A percentile compares a stretch with the other conserved stretches of the same genome.
These are phyloP conservation scores for Oreonectes daqikongensis DNA, from an alignment of 2,797 vertebrate species.

Conservation along the genomic window DNA sequence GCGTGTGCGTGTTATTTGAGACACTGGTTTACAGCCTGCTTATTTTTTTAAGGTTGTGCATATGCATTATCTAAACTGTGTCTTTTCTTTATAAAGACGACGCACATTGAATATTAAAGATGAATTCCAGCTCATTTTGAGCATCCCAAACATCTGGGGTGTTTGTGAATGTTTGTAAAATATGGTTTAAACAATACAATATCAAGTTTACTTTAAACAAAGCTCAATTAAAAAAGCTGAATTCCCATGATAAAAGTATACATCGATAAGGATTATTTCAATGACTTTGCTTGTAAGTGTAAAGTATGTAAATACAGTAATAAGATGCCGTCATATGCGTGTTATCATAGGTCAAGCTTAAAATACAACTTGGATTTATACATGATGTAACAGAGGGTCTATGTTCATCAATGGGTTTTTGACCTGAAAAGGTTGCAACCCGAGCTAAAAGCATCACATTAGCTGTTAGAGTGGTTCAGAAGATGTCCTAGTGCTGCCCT, in stretches of 20 bases:
- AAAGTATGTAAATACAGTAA: too few species aligned
- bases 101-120: background rate
- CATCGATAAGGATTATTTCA: too few species aligned
- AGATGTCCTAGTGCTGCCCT: constrained; percentile 33
- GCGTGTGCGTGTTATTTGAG: constrained; percentile 47
- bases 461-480: background rate
- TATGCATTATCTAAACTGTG: constrained; percentile 16
- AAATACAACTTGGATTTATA: too few species aligned
- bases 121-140: background rate
- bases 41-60: constrained; percentile 17
- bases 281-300: too few species aligned
- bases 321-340: too few species aligned
- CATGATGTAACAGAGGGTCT: too few species aligned
- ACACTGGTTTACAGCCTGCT: constrained; percentile 33
- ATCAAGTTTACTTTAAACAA: too few species aligned
- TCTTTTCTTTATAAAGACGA: constrained; percentile 20
- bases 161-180: background rate
- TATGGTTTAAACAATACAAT: background rate
- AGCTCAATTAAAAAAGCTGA: background rate
- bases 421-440: background rate
- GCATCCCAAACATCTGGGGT: background rate
- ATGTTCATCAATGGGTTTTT: too few species aligned
- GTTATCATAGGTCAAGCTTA: too few species aligned
- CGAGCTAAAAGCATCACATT: background rate
- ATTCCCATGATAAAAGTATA: too few species aligned